Percentiles rank a stretch among this genome's conserved stretches.
Conservation (phyloP, 1,140 invertebrate genomes). For the Camponotus vicinus region DNA sequence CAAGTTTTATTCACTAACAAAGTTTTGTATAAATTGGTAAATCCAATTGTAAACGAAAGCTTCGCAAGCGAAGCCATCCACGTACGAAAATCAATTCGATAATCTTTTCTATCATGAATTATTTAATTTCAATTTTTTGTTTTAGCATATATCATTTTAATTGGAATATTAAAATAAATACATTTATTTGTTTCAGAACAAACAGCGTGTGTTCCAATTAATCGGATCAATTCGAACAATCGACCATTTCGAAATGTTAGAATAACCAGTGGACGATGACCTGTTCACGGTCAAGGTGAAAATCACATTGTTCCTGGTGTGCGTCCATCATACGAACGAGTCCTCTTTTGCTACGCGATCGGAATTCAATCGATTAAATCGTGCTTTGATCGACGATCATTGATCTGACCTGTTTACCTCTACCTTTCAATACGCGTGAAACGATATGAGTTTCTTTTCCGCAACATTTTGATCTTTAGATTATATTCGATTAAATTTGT, state of each 20-base stretch:
- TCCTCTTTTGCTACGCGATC: constrained; percentile 65
- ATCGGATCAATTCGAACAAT: neutral
- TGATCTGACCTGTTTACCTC: constrained; percentile 53
- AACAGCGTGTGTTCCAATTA: neutral
- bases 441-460: constrained; percentile 21
- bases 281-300: constrained; percentile 76
- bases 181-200: neutral
- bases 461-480: neutral
- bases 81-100: neutral
- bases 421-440: neutral
- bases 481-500: neutral
- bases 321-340: constrained; percentile 69
- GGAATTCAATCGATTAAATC: constrained; percentile 65
- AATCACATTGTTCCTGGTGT: constrained; percentile 66
- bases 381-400: constrained; percentile 42
- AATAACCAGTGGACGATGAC: constrained; percentile 71
- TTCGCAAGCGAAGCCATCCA: neutral
- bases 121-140: neutral
- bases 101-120: constrained; percentile 4
- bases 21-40: neutral
- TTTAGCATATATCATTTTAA: neutral
- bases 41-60: constrained; percentile 10
- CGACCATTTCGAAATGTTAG: neutral
- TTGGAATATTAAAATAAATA: neutral
- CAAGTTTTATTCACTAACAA: neutral